Evolutionary conservation across 2,113 vertebrate species (phyloP), one percentile per base, ranked within the genome.

Genomic region (Corvus moneduloides): DNA sequence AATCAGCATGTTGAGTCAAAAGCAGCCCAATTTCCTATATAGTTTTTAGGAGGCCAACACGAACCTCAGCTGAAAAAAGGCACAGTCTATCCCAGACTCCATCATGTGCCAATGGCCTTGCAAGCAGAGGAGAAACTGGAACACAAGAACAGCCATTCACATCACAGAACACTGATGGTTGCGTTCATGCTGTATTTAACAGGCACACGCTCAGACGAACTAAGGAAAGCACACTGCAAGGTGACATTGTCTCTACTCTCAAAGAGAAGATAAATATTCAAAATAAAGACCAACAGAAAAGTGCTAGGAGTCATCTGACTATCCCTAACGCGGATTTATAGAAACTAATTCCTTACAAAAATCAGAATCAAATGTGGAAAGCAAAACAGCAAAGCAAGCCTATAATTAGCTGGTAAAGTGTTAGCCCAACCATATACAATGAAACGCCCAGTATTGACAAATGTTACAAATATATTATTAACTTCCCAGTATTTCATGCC

Each of bases 171-270:
- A 24, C 3, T 41, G 46, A 30, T 55, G 59, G 33, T 44, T 61
- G 27, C 11, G 43, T 30, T 71, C 11, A 12, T 11, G n/a, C 27
- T 69, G 9, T 37, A 41, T 75, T 94, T 66, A 46, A 64, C 51
- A 93, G 43, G 28, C 11, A 49, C 1, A 1, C 1, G 0, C n/a
- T 39, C 28, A 86, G 62, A 10, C 0, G 0, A 79, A 59, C 28
- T 51, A 37, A 81, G 48, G 55, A 88, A 73, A 56, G 16, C 5
- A 14, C 11, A 24, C 23, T 84, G 21, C 43, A 54, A 33, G 73
- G 32, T 5, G 21, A 39, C 39, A 54, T 8, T 16, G 61, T 32
- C 30, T 39, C 58, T 62, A 1, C 23, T 8, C 9, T 62, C 33
- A 59, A 1, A 69, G 9, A 11, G 6, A 59, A 86, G 28, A 3